Conservation (phyloP, 2,888 invertebrate species). For the Drosophila suboccidentalis region DNA sequence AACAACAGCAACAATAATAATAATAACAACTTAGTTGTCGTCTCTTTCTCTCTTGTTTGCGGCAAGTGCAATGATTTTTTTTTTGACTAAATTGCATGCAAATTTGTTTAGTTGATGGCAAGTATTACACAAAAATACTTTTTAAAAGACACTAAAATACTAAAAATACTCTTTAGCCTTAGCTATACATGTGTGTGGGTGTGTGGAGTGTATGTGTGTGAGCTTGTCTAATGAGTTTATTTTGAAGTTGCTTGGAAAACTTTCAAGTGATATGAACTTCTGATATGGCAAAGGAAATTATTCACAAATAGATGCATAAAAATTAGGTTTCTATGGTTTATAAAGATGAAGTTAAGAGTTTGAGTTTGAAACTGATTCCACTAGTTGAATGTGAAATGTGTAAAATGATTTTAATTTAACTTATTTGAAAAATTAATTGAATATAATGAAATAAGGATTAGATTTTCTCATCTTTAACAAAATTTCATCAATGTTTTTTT, state of each 20-base stretch:
- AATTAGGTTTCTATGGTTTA: background rate
- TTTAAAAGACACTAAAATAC: slow-evolving; percentile 21
- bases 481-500: background rate
- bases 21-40: slow-evolving; percentile 12
- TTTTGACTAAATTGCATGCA: slow-evolving; percentile 66
- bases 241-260: slow-evolving; percentile 1
- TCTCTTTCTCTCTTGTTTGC: slow-evolving; percentile 19
- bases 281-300: background rate
- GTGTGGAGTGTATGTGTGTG: background rate
- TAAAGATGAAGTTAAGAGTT: background rate
- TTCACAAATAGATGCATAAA: background rate
- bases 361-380: slow-evolving; percentile 8
- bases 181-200: background rate
- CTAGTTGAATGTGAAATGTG: slow-evolving; percentile 42
- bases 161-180: background rate
- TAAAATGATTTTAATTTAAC: background rate
- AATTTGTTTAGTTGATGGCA: slow-evolving; percentile 65
- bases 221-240: slow-evolving; percentile 1
- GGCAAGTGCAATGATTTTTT: slow-evolving; percentile 54
- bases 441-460: background rate
- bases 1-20: slow-evolving; percentile 12
- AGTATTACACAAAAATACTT: slow-evolving; percentile 21
- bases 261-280: slow-evolving; percentile 4
- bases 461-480: background rate
- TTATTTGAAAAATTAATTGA: background rate